Percentiles rank a stretch among this genome's conserved stretches.
phyloP scores from a whole-genome alignment of 1,140 invertebrate genomes.

The Heliothis virescens region DNA sequence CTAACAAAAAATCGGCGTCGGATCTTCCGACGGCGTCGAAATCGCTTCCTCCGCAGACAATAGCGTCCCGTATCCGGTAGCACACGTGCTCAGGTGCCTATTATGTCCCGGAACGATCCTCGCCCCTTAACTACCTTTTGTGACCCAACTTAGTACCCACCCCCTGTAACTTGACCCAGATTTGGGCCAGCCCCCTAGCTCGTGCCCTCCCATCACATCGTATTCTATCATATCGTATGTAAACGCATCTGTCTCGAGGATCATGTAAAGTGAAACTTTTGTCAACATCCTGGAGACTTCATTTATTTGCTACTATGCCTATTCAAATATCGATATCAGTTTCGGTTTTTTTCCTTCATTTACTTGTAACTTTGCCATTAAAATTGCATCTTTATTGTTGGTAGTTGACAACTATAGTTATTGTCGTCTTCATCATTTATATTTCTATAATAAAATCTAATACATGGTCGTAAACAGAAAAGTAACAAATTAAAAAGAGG shows the following conservation, averaged over 20 bases:
- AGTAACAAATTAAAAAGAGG: background rate
- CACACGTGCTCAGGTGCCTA: slow-evolving; percentile 85
- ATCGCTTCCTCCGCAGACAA: slow-evolving; percentile 83
- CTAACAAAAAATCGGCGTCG: slow-evolving; percentile 73
- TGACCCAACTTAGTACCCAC: slow-evolving; percentile 63
- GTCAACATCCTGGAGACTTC: slow-evolving; percentile 66
- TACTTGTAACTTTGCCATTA: background rate
- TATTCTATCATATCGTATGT: slow-evolving; percentile 69
- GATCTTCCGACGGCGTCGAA: slow-evolving; percentile 74
- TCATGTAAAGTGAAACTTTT: slow-evolving; percentile 55
- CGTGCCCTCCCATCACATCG: slow-evolving; percentile 76
- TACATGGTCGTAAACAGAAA: background rate
- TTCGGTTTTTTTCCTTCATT: background rate
- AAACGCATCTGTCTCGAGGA: slow-evolving; percentile 70
- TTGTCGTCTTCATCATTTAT: too few species aligned
- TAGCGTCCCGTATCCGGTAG: slow-evolving; percentile 78
- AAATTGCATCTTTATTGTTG: background rate
- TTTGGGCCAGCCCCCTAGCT: slow-evolving; percentile 73
- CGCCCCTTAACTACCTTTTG: slow-evolving; percentile 67
- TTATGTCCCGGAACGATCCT: slow-evolving; percentile 71
- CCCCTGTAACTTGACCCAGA: slow-evolving; percentile 83
- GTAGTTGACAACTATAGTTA: background rate
- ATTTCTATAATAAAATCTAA: too few species aligned
- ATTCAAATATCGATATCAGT: slow-evolving; percentile 28
- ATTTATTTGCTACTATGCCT: slow-evolving; percentile 38